A percentile compares a stretch with the other conserved stretches of the same genome.
phyloP scores from a whole-genome alignment of 2,113 vertebrate genomes.

The Coregonus clupeaformis region DNA sequence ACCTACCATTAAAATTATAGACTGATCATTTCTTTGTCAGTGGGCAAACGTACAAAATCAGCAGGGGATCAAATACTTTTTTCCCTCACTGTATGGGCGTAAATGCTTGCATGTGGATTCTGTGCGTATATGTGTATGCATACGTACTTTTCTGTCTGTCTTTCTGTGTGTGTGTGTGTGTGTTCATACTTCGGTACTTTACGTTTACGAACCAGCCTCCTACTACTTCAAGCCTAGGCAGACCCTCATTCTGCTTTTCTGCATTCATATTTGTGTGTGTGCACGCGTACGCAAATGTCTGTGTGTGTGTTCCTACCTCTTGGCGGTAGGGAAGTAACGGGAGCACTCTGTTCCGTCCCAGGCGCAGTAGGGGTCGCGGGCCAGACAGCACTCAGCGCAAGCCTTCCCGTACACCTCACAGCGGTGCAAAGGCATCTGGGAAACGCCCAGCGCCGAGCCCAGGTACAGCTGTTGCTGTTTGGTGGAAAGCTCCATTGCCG shows the following conservation, averaged over 20 bases:
- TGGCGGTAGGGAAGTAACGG: slow-evolving; percentile 94
- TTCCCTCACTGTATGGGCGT: too few species aligned
- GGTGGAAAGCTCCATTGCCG: slow-evolving; percentile 96
- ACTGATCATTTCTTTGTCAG: too few species aligned
- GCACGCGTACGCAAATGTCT: neutral
- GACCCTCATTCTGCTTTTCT: neutral
- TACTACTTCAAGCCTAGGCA: too few species aligned
- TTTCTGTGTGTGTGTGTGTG: too few species aligned
- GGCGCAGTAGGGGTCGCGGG: slow-evolving; percentile 95
- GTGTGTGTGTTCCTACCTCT: slow-evolving; percentile 78
- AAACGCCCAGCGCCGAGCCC: slow-evolving; percentile 86
- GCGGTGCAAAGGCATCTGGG: slow-evolving; percentile 93
- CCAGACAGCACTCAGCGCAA: slow-evolving; percentile 97
- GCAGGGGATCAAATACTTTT: too few species aligned
- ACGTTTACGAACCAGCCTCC: too few species aligned
- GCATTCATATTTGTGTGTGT: neutral
- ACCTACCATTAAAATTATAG: too few species aligned
- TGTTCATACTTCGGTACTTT: too few species aligned
- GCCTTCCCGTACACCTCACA: slow-evolving; percentile 96
- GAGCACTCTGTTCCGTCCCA: slow-evolving; percentile 96
- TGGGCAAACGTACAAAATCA: too few species aligned
- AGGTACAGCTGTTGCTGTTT: slow-evolving; percentile 98
- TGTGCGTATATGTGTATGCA: too few species aligned
- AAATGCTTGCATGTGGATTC: too few species aligned
- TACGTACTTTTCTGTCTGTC: too few species aligned